phyloP scores from a whole-genome alignment of 2,888 invertebrate species.

The Vanessa cardui region DNA sequence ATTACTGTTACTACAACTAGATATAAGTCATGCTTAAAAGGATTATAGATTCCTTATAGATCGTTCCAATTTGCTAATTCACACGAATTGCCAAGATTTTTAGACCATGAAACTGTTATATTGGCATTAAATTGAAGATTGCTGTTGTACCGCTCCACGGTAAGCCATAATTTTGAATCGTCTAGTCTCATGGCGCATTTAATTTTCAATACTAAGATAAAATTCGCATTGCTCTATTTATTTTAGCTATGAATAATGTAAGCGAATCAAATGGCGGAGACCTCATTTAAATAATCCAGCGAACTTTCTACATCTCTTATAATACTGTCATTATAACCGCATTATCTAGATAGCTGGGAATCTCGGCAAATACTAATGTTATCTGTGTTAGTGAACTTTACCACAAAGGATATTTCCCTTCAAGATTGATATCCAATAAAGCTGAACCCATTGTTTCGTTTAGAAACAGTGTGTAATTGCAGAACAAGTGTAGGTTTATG shows the following conservation, averaged over 20 bases:
- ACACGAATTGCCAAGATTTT: conserved; percentile 47
- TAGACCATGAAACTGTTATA: conserved; percentile 59
- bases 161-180: conserved; percentile 34
- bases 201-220: conserved; percentile 32
- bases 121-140: conserved; percentile 56
- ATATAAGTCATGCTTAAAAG: background rate
- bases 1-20: too few relatives aligned
- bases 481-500: conserved; percentile 3
- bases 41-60: conserved; percentile 7
- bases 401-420: conserved; percentile 10
- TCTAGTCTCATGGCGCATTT: conserved; percentile 25
- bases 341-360: conserved; percentile 65
- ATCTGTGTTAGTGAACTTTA: conserved; percentile 37
- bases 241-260: conserved; percentile 29
- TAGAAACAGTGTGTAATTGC: conserved; percentile 1
- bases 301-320: conserved; percentile 62
- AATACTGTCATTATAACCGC: conserved; percentile 71
- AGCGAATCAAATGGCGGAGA: conserved; percentile 46
- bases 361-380: conserved; percentile 55
- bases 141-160: conserved; percentile 30
- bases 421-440: background rate
- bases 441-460: conserved; percentile 1
- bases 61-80: conserved; percentile 26
- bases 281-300: conserved; percentile 60
- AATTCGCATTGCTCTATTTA: conserved; percentile 36